phyloP scores from a whole-genome alignment of 2,113 vertebrate species.

The Hippolais icterina region DNA sequence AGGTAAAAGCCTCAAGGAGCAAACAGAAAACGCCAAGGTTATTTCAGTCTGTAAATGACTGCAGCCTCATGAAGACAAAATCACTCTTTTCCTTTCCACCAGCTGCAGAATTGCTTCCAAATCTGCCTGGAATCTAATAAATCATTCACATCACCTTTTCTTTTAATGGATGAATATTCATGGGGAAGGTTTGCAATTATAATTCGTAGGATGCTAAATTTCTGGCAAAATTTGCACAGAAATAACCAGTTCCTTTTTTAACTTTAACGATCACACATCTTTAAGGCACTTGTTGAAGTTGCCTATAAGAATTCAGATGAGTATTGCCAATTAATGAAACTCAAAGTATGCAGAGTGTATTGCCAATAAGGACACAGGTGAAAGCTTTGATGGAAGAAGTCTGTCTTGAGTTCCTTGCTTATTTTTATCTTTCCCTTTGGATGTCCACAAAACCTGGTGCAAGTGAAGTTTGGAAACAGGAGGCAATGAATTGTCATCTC shows the following conservation, averaged over 20 bases:
- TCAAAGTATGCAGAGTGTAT: neutral
- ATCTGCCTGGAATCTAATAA: neutral
- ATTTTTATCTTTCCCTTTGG: neutral
- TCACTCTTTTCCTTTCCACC: neutral
- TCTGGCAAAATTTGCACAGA: slow-evolving; percentile 16
- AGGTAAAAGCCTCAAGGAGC: neutral
- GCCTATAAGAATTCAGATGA: neutral
- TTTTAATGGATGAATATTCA: slow-evolving; percentile 27
- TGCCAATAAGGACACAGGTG: neutral
- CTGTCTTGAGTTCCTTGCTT: neutral
- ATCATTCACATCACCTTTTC: neutral
- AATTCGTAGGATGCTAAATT: neutral
- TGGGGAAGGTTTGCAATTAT: neutral
- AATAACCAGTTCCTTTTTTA: neutral
- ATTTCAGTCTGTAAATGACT: neutral
- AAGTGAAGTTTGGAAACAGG: neutral
- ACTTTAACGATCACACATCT: neutral
- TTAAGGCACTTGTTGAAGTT: neutral
- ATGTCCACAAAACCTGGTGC: neutral
- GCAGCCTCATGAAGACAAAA: neutral
- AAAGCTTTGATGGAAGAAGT: neutral
- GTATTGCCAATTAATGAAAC: neutral
- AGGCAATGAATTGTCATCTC: neutral
- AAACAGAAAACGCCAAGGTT: neutral
- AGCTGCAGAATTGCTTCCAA: neutral